Base-by-base conservation (phyloP, 2,888 invertebrate species). In the Limnephilus rhombicus region DNA sequence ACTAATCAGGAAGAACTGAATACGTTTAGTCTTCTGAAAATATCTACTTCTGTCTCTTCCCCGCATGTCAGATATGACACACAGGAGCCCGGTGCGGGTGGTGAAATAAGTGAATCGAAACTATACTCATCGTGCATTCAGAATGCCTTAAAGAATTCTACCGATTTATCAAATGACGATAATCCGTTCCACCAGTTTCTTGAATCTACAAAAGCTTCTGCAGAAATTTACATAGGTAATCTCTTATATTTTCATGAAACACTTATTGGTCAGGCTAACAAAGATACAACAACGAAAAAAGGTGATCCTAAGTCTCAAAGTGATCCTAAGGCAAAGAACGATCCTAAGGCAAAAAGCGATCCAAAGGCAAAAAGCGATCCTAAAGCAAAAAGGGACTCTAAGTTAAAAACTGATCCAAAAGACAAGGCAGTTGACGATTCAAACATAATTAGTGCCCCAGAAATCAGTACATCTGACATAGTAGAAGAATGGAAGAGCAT, bases 401-500 rank as follows among this genome's bases (percentile, higher is more conserved):
- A 95, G 94, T 96, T 95, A 93, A 95, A 95, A 89, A 90, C 85
- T 80, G 95, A 95, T 13, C 94, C 94, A 49, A 95, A 94, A 86
- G 86, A 86, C 37, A 86, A 86, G 37, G 37, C 83, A 37, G 24
- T 34, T 34, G 34, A 83, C 3, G 45, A 41, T 24, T 68, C 24
- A 68, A 68, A 68, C 7, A 68, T 68, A 68, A 53, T 88, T 68
- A 29, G 86, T 49, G 13, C 31, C 15, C 15, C n/a, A 18, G 31
- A 68, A 94, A 94, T 91, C 95, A 95, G 94, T 81, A 31, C 9
- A 53, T 31, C 95, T 94, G 94, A 94, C 94, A 85, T 96, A 94
- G 94, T 97, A 29, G 95, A 96, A 41, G 97, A 97, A 94, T 97
- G 97, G 97, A 95, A 95, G 31, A 96, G 96, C 94, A 97, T 96